Base-by-base conservation (phyloP, 2,888 invertebrate genomes). In the Macrosiphum euphorbiae region DNA sequence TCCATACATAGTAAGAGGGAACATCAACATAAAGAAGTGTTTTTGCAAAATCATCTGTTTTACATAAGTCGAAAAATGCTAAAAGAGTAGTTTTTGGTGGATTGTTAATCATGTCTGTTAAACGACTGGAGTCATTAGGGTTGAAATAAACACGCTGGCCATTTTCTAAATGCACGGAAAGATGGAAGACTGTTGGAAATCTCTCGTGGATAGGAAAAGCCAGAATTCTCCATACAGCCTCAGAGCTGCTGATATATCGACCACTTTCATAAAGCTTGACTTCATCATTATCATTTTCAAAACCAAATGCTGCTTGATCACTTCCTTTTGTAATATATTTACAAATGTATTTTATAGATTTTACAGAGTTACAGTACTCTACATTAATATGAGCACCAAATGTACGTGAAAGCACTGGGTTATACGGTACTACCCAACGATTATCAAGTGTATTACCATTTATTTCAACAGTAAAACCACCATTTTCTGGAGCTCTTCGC, bases 291-390 rank as follows among this genome's bases (percentile, higher is more conserved):
- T 67, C 95, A 92, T 94, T 94, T 94, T 94, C 95, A 88, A 95
- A 94, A 94, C 95, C 95, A 95, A 95, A 95, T 90, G 95, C 95
- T 94, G 95, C 95, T 95, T 95, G 95, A 94, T 96, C 95, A 94
- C 95, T 95, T 55, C 96, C 96, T 95, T 96, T 96, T 91, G 95
- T 96, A 50, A 96, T 95, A 95, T 96, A 96, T 95, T 96, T 96
- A 95, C 95, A 96, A 94, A 96, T 95, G 94, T 96, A 96, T 95
- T 96, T 96, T 44, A 96, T 96, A 0, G 95, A 95, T 94, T 96
- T 96, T 0, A 96, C 95, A 0, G 96, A 96, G 95, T 95, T 95
- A 94, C 96, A 96, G 92, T 91, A 95, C 94, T 96, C 96, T 26
- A 96, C 95, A 95, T 96, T 96, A n/a, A 95, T 95, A 94, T 96